Conservation (phyloP, 2,888 invertebrate genomes). For the Metopia argyrocephala region DNA sequence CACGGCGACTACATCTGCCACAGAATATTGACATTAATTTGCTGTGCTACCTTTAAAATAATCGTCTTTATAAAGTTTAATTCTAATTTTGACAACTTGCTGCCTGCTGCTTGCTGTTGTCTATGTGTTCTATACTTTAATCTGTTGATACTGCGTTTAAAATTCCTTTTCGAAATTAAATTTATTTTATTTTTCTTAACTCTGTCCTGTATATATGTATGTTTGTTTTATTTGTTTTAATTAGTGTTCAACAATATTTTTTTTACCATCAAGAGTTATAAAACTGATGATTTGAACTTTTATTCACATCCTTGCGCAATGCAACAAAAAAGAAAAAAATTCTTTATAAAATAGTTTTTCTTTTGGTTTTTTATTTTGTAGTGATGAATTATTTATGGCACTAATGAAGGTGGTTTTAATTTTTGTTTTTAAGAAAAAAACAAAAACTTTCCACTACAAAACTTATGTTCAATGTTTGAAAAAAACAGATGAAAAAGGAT, state of each 20-base stretch:
- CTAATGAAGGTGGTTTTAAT: slow-evolving; percentile 12
- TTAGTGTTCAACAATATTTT: slow-evolving; percentile 49
- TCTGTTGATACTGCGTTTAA: too few species aligned
- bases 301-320: not conserved
- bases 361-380: not conserved
- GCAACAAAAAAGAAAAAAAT: not conserved
- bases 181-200: too few species aligned
- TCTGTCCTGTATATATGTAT: slow-evolving; percentile 1
- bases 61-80: too few species aligned
- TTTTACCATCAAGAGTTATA: too few species aligned
- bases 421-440: not conserved
- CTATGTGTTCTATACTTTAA: too few species aligned
- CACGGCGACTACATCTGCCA: too few species aligned
- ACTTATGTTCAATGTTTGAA: not conserved
- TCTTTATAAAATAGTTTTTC: slow-evolving; percentile 10
- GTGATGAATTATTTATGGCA: slow-evolving; percentile 37
- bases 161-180: too few species aligned
- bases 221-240: slow-evolving; percentile 42
- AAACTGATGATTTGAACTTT: not conserved
- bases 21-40: too few species aligned
- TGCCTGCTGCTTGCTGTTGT: too few species aligned
- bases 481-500: not conserved
- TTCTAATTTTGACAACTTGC: too few species aligned
- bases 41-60: too few species aligned
- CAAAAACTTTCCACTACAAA: not conserved